Evolutionary conservation across 2,113 vertebrate species (phyloP), one percentile per base, ranked within the genome.

Genomic region (Pica pica): DNA sequence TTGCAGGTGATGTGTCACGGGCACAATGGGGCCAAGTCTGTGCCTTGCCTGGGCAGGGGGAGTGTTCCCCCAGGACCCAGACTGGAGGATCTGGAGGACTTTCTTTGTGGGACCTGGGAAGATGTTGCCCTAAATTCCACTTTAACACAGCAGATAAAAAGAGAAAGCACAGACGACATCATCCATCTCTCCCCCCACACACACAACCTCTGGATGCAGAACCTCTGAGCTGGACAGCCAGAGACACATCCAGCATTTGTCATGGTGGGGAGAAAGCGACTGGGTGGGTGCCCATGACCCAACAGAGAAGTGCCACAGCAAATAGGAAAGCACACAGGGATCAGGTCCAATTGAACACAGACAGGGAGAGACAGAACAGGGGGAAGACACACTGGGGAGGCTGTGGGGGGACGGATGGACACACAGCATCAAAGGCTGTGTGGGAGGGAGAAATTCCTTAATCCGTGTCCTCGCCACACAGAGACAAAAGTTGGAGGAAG

Each of bases 401-500:
- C 56, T 17, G 0, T 21, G n/a, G 31, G 31, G 57, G 80, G 33
- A 87, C 0, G 30, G 91, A 27, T 79, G 78, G 74, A 59, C 91
- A 94, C 75, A 87, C 71, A 86, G 75, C 82, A 91, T 97, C 96
- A 96, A 96, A 96, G 67, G 55, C 74, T n/a, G n/a, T n/a, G n/a
- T n/a, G n/a, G 77, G 75, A 74, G 68, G 39, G 44, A 78, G 55
- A 90, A 90, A 95, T 95, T 93, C 94, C 79, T 94, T 95, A 93
- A 95, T 95, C 79, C 2, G 5, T 4, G 0, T 85, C 71, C 78
- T 87, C 4, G 1, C 92, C 90, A 77, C 94, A 91, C 59, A 91
- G 92, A 91, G 79, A 92, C 85, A 91, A 88, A 94, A 92, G 92
- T 11, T 69, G 63, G 82, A 92, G 50, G 74, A 80, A 95, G 75